These are phyloP conservation scores for Pitta sordida DNA, from an alignment of 2,113 vertebrate genomes.

Conservation along the genomic window DNA sequence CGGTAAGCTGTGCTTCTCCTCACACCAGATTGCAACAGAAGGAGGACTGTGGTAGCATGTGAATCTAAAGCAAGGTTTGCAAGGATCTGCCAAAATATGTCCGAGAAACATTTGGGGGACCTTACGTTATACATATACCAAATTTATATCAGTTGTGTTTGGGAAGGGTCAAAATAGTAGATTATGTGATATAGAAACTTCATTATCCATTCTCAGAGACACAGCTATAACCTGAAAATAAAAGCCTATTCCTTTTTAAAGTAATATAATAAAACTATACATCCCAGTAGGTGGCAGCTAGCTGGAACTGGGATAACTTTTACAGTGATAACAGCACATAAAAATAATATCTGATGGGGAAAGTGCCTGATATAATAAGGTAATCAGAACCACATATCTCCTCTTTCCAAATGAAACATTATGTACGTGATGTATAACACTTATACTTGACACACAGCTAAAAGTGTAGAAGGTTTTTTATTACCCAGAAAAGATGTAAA, in stretches of 20 bases:
- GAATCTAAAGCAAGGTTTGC: not conserved
- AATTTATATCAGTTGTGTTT: not conserved
- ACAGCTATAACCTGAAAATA: constrained; percentile 26
- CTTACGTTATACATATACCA: not conserved
- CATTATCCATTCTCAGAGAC: not conserved
- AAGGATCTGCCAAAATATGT: not conserved
- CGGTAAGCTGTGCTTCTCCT: constrained; percentile 14
- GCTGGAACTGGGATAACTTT: constrained; percentile 70
- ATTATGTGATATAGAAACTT: not conserved
- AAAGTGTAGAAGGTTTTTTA: not conserved
- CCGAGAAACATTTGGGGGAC: not conserved
- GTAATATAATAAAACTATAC: constrained; percentile 48
- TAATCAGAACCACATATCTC: constrained; percentile 44
- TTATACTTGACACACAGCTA: not conserved
- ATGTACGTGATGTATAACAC: not conserved
- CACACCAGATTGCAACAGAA: constrained; percentile 53
- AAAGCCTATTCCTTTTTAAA: constrained; percentile 35
- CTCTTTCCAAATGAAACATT: constrained; percentile 24
- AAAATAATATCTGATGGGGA: constrained; percentile 56
- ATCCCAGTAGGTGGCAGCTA: constrained; percentile 74
- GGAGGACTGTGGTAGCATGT: constrained; percentile 14
- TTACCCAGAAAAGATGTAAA: not conserved
- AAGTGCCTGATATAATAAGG: constrained; percentile 41
- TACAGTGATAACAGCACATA: constrained; percentile 58
- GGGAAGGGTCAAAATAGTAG: not conserved